phyloP scores from a whole-genome alignment of 2,888 invertebrate species.

The Drosophila formosana region DNA sequence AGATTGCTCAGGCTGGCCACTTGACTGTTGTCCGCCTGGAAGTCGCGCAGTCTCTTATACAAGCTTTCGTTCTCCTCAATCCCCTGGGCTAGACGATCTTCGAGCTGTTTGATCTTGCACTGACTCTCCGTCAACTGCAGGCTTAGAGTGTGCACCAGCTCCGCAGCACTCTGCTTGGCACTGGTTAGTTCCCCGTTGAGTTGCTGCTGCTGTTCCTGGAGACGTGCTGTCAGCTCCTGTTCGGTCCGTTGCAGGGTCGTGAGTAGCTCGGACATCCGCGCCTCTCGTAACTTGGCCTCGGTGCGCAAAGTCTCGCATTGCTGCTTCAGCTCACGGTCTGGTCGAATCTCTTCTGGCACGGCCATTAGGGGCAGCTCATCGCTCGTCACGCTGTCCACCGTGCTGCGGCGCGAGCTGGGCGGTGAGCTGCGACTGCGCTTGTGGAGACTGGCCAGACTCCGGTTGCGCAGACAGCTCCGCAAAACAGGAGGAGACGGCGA shows the following conservation, averaged over 20 bases:
- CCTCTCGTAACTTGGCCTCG: slow-evolving; percentile 90
- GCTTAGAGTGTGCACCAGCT: slow-evolving; percentile 89
- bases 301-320: slow-evolving; percentile 90
- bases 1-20: slow-evolving; percentile 83
- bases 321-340: slow-evolving; percentile 88
- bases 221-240: slow-evolving; percentile 89
- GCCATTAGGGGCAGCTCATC: slow-evolving; percentile 77
- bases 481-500: slow-evolving; percentile 90
- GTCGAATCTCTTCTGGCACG: slow-evolving; percentile 82
- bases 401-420: slow-evolving; percentile 87
- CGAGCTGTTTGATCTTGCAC: slow-evolving; percentile 85
- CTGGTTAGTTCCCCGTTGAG: slow-evolving; percentile 88
- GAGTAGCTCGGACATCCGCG: slow-evolving; percentile 91
- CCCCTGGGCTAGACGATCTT: slow-evolving; percentile 87
- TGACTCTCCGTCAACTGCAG: slow-evolving; percentile 90
- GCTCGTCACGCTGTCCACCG: slow-evolving; percentile 87
- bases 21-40: slow-evolving; percentile 87
- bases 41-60: slow-evolving; percentile 89
- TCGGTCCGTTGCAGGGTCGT: slow-evolving; percentile 91
- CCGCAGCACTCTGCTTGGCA: slow-evolving; percentile 89
- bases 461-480: slow-evolving; percentile 86
- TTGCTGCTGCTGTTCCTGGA: slow-evolving; percentile 89
- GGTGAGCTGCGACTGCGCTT: slow-evolving; percentile 88
- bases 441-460: slow-evolving; percentile 85
- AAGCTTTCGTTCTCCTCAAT: slow-evolving; percentile 92